These are phyloP conservation scores for Egretta garzetta DNA, from an alignment of 2,113 vertebrate genomes.

Conservation along the genomic window DNA sequence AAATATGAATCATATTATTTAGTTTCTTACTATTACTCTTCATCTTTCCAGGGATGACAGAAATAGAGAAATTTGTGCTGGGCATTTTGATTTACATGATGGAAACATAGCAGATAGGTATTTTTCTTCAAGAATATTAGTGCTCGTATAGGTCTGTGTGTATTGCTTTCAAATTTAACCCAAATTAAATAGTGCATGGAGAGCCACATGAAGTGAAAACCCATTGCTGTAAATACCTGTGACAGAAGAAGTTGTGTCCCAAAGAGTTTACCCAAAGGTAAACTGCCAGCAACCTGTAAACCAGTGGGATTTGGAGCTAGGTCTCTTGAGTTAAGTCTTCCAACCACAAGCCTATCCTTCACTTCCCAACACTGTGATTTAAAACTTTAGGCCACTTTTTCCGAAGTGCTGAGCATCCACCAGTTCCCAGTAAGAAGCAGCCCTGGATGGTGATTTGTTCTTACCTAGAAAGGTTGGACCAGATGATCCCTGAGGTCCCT, in stretches of 20 bases:
- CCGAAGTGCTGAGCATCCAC: neutral
- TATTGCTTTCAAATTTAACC: neutral
- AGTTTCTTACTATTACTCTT: slow-evolving; percentile 8
- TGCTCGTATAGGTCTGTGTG: neutral
- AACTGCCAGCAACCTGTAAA: neutral
- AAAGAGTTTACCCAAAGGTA: neutral
- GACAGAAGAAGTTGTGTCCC: neutral
- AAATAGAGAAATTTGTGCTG: neutral
- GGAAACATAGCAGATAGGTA: neutral
- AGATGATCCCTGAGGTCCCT: no score
- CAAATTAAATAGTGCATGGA: neutral
- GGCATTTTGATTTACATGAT: neutral
- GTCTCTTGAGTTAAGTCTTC: neutral
- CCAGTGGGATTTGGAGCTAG: neutral
- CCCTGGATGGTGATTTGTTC: neutral
- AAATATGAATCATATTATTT: neutral
- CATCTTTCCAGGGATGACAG: neutral
- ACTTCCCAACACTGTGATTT: neutral
- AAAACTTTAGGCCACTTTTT: neutral
- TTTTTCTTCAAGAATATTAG: neutral
- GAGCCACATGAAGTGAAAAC: neutral
- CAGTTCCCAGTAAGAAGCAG: neutral
- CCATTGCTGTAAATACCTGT: neutral
- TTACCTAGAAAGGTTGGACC: no score
- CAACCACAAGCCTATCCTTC: neutral